phyloP scores from a whole-genome alignment of 1,140 invertebrate genomes.

The Macrobrachium nipponense region DNA sequence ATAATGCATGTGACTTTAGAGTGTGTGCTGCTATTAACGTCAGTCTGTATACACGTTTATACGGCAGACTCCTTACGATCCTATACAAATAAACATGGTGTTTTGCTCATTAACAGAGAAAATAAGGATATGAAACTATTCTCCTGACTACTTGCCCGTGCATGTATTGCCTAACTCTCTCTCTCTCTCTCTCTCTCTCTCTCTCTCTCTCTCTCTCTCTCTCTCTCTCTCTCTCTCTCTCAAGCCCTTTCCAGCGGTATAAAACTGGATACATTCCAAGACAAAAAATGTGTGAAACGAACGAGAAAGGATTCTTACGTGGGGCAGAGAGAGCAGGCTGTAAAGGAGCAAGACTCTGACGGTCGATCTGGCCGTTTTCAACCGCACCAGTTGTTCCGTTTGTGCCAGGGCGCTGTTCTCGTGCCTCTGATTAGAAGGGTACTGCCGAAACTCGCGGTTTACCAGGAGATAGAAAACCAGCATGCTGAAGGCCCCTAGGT shows the following conservation, averaged over 20 bases:
- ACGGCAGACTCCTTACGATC: too few species aligned
- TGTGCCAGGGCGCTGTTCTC: not conserved
- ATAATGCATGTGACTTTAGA: too few species aligned
- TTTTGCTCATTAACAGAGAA: too few species aligned
- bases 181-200: too few species aligned
- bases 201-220: not conserved
- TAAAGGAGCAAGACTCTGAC: conserved; percentile 31
- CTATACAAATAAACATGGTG: too few species aligned
- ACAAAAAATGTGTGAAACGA: not conserved
- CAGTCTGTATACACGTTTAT: too few species aligned
- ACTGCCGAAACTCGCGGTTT: conserved; percentile 24
- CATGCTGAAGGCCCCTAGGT: conserved; percentile 16
- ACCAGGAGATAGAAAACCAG: conserved; percentile 40
- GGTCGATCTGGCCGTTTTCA: conserved; percentile 22
- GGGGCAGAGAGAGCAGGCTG: conserved; percentile 32
- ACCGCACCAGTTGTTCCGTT: conserved; percentile 17
- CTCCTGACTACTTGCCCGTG: too few species aligned
- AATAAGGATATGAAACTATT: too few species aligned
- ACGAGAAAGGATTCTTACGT: not conserved
- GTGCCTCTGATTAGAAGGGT: not conserved
- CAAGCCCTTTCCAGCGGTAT: too few species aligned
- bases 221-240: conserved; percentile 6
- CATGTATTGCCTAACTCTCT: not conserved
- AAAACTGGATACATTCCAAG: conserved; percentile 15
- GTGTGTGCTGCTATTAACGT: too few species aligned